Evolutionary conservation across 2,888 invertebrate genomes (phyloP), one percentile per base, ranked within the genome.

Genomic region (Tenthredo livida): DNA sequence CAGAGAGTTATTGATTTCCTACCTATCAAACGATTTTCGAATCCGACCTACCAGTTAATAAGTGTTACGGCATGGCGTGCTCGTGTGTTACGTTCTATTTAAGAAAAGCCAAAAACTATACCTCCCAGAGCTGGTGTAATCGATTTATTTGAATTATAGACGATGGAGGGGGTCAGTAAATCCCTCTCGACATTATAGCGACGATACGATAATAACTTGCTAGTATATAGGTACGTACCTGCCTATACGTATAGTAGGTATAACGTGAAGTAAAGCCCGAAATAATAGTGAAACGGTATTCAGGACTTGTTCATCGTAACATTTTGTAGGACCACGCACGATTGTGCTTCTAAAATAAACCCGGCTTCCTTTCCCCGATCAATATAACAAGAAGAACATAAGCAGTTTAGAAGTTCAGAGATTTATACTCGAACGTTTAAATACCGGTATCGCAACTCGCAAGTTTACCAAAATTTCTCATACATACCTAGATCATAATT

Each of bases 1-100:
- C 80, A n/a, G 40, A 43, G 40, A 40, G 80, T 61, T 80, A 80
- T 80, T 80, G 80, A 80, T 80, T 61, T 80, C 61, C 40, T 61
- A 61, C 61, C 80, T 37, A 61, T 58, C 40, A 80, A 80, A 80
- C 80, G 80, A 80, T 80, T 80, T 80, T 80, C 80, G 61, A 80
- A 80, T 80, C 80, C 61, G 54, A 50, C 12, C 21, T 29, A 54
- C 54, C 54, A 29, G 40, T 40, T 40, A 72, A 72, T 50, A 47
- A 37, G 21, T 47, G 80, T 40, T 33, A 80, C 25, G 65, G 15
- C 15, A 29, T 40, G 65, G 29, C 15, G 12, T 40, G 72, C 40
- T 37, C 21, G 43, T 40, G 25, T 73, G 25, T 73, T 43, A 43
- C 2, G 40, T 43, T 43, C 73, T 67, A 25, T 67, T 33, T 67